These are phyloP conservation scores for Meiosimyza platycephala DNA, from an alignment of 2,888 invertebrate genomes.

Conservation along the genomic window DNA sequence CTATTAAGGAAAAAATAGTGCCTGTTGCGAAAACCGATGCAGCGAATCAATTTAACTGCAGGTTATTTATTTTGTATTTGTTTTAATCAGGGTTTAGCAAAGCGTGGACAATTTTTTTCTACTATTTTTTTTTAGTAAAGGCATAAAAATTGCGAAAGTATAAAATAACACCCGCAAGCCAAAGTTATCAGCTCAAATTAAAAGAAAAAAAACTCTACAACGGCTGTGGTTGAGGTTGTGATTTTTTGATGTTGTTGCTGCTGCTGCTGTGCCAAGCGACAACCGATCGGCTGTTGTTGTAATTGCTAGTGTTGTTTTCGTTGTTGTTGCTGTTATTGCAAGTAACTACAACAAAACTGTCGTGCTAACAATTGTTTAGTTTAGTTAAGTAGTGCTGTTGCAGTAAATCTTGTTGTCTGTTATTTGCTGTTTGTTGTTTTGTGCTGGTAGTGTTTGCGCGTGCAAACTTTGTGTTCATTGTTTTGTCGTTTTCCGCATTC, in stretches of 20 bases:
- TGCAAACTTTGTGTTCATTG: conserved; percentile 35
- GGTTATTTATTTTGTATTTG: conserved; percentile 2
- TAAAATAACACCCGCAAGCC: conserved; percentile 31
- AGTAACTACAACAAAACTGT: neutral
- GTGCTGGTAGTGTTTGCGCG: conserved; percentile 10
- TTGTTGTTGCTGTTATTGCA: neutral
- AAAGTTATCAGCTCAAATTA: conserved; percentile 16
- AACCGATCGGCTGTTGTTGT: neutral
- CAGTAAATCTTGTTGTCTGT: neutral
- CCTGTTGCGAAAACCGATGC: neutral
- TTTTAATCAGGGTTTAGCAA: conserved; percentile 22
- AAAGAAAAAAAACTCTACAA: neutral
- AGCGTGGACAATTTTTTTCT: conserved; percentile 35
- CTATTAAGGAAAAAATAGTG: neutral
- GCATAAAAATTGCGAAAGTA: conserved; percentile 22
- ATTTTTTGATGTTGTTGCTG: neutral
- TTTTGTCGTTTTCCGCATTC: conserved; percentile 1
- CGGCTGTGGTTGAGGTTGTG: conserved; percentile 11
- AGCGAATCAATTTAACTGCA: conserved; percentile 7
- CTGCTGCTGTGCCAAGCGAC: too few relatives aligned
- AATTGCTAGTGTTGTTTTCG: neutral
- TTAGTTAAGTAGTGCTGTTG: conserved; percentile 30
- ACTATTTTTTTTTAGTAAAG: conserved; percentile 23
- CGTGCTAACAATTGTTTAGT: conserved; percentile 6
- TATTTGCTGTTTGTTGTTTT: neutral